Base-by-base conservation (phyloP, 2,888 invertebrate genomes). In the Euplagia quadripunctaria region DNA sequence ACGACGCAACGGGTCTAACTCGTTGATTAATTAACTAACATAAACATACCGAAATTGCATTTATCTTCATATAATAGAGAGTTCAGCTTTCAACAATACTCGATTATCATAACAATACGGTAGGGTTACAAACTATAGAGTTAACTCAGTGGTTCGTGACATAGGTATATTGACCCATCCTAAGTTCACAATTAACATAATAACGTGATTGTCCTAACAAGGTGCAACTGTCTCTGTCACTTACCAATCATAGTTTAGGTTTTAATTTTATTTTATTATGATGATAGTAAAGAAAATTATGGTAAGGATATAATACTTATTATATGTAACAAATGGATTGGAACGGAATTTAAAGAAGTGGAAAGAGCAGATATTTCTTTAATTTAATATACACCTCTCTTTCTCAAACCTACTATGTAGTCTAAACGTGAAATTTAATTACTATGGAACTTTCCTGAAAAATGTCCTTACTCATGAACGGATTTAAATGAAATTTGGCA, bases 101-200 rank as follows among this genome's bases (percentile, higher is more conserved):
- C 70, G 77, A 88, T 88, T 88, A 88, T 74, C 86, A 88, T 88
- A 78, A 88, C 86, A 88, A 87, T 86, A 80, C 73, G 46, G 74
- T 43, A 65, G 78, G 81, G 78, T 79, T 80, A 78, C 78, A 79
- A 80, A 83, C 79, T 79, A 78, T 80, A 76, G 78, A 80, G 80
- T 82, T 80, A 80, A 80, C 73, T 68, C 81, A 78, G 78, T 75
- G 75, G 79, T 75, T 81, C 83, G 83, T 84, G 82, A 84, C 80
- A 77, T 69, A 73, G 6, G 43, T 46, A 46, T 85, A 82, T 84
- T 84, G 83, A 86, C 42, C 9, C 77, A 76, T 80, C 71, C 75
- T 80, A 87, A 85, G 82, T 86, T 84, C 73, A 79, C 61, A 73
- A 86, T 86, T 86, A 83, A 69, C 85, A 87, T 86, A 84, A 81